phyloP scores from a whole-genome alignment of 37 sponge, comb jelly and placozoan species.

The Axinella damicornis region DNA sequence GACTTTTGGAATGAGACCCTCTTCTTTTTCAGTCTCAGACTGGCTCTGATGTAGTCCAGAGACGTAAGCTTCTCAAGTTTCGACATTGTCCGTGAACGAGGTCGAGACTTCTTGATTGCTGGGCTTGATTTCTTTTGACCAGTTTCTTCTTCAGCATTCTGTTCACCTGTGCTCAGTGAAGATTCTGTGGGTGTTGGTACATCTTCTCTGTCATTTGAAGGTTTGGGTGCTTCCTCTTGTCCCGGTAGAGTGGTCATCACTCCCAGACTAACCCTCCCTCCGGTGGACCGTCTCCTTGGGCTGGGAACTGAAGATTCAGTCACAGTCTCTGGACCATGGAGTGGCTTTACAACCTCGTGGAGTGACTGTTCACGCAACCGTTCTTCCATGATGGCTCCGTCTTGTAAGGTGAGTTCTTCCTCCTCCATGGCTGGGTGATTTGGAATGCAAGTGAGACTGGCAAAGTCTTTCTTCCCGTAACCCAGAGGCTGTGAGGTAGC shows the following conservation, averaged over 20 bases:
- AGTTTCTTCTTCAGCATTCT: background rate
- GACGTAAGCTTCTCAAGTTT: slow-evolving; percentile 67
- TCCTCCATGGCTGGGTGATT: background rate
- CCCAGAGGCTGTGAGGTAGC: slow-evolving; percentile 2
- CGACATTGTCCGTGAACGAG: slow-evolving; percentile 18
- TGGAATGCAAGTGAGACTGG: slow-evolving; percentile 36
- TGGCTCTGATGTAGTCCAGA: slow-evolving; percentile 59
- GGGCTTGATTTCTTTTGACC: background rate
- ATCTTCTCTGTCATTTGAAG: background rate
- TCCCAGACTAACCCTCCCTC: background rate
- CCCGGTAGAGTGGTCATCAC: background rate
- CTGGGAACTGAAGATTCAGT: too few species aligned
- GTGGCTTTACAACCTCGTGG: too few species aligned
- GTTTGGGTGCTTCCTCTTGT: background rate
- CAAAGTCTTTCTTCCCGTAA: slow-evolving; percentile 31
- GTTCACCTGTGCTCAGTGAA: slow-evolving; percentile 1
- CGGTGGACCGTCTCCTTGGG: background rate
- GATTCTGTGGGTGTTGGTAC: background rate
- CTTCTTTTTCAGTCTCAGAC: slow-evolving; percentile 47
- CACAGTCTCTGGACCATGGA: too few species aligned
- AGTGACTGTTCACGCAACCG: too few species aligned
- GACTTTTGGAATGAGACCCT: slow-evolving; percentile 35
- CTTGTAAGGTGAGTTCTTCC: too few species aligned
- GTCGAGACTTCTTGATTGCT: slow-evolving; percentile 2
- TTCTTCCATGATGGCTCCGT: too few species aligned